A percentile compares a stretch with the other conserved stretches of the same genome.
Evolutionary conservation across 2,888 invertebrate genomes (phyloP).

Genomic region (Drosophila tanythrix): DNA sequence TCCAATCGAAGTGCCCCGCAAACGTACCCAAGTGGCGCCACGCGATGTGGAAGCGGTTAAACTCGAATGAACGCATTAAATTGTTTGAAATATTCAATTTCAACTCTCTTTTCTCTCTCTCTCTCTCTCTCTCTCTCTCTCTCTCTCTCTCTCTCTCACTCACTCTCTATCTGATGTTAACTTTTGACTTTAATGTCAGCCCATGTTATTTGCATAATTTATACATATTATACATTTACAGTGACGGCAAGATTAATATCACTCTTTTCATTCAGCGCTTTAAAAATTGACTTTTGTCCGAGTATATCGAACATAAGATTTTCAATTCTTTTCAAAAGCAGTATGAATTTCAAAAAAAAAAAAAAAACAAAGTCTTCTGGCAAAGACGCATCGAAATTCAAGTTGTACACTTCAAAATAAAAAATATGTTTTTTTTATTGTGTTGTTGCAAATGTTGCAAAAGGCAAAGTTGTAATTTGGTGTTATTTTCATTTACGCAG

Average conservation of each 20-base stretch:
- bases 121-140: not conserved
- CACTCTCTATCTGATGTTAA: not conserved
- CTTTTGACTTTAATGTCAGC: not conserved
- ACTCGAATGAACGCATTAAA: not conserved
- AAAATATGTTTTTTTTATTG: too few relatives aligned
- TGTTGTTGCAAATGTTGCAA: too few relatives aligned
- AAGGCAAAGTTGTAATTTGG: not conserved
- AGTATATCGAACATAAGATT: not conserved
- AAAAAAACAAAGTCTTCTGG: not conserved
- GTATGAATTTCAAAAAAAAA: not conserved
- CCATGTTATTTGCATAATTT: not conserved
- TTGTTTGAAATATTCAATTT: not conserved
- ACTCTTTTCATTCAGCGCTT: not conserved
- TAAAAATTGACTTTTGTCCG: not conserved
- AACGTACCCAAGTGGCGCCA: constrained; percentile 1
- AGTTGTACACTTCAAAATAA: too few relatives aligned
- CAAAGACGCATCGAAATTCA: not conserved
- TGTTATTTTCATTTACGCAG: not conserved
- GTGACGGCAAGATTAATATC: not conserved
- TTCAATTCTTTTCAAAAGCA: not conserved
- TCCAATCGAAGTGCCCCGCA: constrained; percentile 3
- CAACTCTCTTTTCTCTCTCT: not conserved
- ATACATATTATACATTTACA: not conserved
- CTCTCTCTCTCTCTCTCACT: not conserved
- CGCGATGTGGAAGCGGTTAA: not conserved